phyloP scores from a whole-genome alignment of 2,113 vertebrate genomes.

The Chiloscyllium plagiosum region DNA sequence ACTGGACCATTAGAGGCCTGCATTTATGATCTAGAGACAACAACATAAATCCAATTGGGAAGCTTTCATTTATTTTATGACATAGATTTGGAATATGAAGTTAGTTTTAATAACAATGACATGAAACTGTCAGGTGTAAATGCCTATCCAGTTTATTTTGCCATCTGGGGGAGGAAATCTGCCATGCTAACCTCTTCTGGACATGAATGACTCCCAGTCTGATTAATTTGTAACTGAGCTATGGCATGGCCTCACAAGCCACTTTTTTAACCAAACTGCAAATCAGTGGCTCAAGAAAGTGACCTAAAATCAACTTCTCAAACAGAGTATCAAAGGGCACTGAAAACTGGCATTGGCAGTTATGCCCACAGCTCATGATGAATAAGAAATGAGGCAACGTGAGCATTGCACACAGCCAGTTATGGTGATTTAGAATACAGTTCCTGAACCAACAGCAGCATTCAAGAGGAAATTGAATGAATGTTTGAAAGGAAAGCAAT shows the following conservation, averaged over 20 bases:
- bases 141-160: neutral
- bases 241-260: neutral
- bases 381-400: neutral
- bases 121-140: neutral
- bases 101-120: neutral
- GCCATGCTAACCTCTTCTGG: neutral
- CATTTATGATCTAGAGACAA: too few relatives aligned
- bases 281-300: neutral
- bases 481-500: too few relatives aligned
- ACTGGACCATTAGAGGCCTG: too few relatives aligned
- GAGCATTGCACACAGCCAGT: neutral
- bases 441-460: neutral
- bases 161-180: neutral
- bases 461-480: neutral
- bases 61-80: neutral
- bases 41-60: too few relatives aligned
- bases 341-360: neutral
- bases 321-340: neutral
- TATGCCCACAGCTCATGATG: neutral
- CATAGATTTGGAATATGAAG: neutral
- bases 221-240: neutral
- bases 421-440: neutral
- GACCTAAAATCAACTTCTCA: neutral
- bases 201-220: neutral
- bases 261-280: too few relatives aligned